Evolutionary conservation across 2,113 vertebrate species (phyloP), one percentile per base, ranked within the genome.

Genomic region (Chinchilla lanigera): DNA sequence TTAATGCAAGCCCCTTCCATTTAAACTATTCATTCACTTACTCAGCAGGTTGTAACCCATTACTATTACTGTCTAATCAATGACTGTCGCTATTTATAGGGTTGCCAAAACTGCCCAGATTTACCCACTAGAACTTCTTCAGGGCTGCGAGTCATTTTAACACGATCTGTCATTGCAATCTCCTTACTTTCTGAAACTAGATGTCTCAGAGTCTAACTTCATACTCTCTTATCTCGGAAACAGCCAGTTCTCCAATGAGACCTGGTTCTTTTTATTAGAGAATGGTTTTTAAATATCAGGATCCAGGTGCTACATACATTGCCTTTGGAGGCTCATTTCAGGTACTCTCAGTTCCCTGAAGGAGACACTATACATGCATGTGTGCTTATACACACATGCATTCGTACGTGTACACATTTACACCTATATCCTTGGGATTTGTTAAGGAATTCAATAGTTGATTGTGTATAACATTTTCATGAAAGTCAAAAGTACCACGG

Each of bases 171-270:
- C 20, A 85, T 65, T 93, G 47, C 38, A 78, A 75, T 33, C 61
- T 73, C 44, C n/a, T 93, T 88, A 44, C 28, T 86, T 92, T 80
- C 41, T 90, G 33, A 90, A 92, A 77, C 58, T 14, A 91, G 17
- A 89, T 41, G 52, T 56, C 83, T 90, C 41, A 80, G 17, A 56
- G 52, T 77, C 33, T 96, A 44, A 4, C n/a, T 84, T 87, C 58
- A 11, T 65, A 85, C 22, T 71, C 78, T 90, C 44, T 67, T 35
- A 73, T 4, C 26, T 5, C 60, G 12, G 30, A n/a, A 65, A 14
- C 28, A 95, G 16, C 14, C 1, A 86, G 82, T 38, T 73, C 83
- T 87, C 75, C 30, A 69, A 30, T 12, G 35, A 85, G 44, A 24
- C 11, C n/a, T 86, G 35, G 12, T 80, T 92, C 26, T 24, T 89